These are phyloP conservation scores for Chloroceryle inda DNA, from an alignment of 2,797 vertebrate genomes.

Conservation along the genomic window DNA sequence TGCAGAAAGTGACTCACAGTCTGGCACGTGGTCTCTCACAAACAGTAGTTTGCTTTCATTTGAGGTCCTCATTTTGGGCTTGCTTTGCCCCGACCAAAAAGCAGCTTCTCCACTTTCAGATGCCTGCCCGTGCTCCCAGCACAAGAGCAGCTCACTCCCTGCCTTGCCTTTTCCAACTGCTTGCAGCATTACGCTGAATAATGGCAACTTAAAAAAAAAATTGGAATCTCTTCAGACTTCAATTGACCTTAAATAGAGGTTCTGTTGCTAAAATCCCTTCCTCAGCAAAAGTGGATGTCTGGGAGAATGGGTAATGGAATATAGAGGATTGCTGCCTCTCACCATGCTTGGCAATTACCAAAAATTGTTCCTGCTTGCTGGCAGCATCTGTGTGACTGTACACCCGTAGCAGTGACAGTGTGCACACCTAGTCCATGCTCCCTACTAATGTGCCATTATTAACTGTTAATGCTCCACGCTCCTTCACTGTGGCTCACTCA, in stretches of 20 bases:
- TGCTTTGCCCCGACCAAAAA: background rate
- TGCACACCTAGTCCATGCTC: background rate
- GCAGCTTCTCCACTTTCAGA: background rate
- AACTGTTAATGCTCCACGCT: background rate
- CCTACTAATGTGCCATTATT: background rate
- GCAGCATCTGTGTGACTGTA: background rate
- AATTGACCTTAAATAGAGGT: conserved; percentile 42
- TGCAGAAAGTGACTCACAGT: fast-evolving
- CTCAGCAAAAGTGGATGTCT: conserved; percentile 49
- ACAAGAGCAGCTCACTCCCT: background rate
- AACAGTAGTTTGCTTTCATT: background rate
- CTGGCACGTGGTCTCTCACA: background rate
- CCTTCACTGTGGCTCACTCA: background rate
- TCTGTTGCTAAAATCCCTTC: conserved; percentile 56
- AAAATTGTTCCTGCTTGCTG: conserved; percentile 55
- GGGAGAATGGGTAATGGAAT: conserved; percentile 37
- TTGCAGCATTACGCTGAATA: background rate
- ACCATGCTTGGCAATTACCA: conserved; percentile 40
- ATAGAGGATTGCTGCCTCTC: background rate
- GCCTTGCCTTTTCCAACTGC: background rate
- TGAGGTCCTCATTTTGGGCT: background rate
- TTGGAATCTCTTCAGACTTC: background rate
- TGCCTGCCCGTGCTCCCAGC: background rate
- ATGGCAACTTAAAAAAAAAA: background rate
- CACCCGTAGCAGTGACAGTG: background rate